Evolutionary conservation across 2,888 invertebrate species (phyloP), one percentile per base, ranked within the genome.

Genomic region (Hirtodrosophila alboralis): DNA sequence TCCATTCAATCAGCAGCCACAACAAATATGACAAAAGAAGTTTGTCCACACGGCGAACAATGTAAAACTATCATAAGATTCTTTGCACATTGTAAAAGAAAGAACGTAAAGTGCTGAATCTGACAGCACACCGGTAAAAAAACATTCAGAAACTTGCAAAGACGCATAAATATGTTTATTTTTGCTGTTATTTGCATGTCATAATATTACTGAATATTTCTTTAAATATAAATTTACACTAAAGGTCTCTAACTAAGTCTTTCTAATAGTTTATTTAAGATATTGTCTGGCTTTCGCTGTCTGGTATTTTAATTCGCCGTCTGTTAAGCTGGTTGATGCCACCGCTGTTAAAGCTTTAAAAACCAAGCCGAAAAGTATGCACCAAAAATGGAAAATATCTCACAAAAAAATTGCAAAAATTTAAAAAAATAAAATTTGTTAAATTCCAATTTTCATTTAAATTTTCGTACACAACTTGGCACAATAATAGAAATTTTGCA

Each of bases 11-110:
- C 75, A 74, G 54, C 47, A 70, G 21, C 34, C 54, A 40, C 44
- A 44, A 49, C 34, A 49, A 52, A 43, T 44, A 26, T 56, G 12
- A 37, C 10, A 38, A 45, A 52, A 66, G 69, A 60, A 53, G 58
- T 72, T 72, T 72, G 48, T 6, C 66, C 75, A 62, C 69, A 69
- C 69, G 69, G 69, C 54, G 61, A 60, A 63, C 67, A 75, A 59
- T 61, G 66, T 67, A 70, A 81, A 64, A 66, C 68, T 76, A 65
- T 72, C 67, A 76, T 70, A 79, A 75, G 66, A 70, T 72, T 64
- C 69, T 70, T 69, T 64, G 49, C 34, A 14, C 28, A n/a, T n/a
- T 23, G 37, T 2, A 8, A 27, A 5, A 8, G n/a, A 27, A 27
- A 18, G 36, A 7, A 26, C 33, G 4, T 38, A 21, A n/a, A 4